Percentiles rank a stretch among this genome's conserved stretches.
Evolutionary conservation across 2,113 vertebrate genomes (phyloP).

Genomic region (Psilopsiagon aurifrons): DNA sequence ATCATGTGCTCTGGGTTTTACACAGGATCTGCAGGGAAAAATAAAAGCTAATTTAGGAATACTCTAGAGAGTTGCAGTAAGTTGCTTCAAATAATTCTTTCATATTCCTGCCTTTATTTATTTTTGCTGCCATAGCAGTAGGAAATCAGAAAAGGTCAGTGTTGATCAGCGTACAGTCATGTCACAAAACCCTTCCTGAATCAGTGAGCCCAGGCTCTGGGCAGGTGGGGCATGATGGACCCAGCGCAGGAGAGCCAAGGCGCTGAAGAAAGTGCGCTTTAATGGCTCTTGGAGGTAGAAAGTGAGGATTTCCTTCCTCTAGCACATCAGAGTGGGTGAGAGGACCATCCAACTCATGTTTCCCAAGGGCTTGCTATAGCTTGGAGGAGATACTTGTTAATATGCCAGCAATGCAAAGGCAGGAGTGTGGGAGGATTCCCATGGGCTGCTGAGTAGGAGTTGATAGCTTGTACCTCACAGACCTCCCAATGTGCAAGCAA

Average conservation of each 20-base stretch:
- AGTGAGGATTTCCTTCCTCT: background rate
- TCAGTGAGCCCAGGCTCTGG: background rate
- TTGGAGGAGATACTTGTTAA: background rate
- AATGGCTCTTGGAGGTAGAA: background rate
- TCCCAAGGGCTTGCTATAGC: background rate
- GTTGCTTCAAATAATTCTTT: background rate
- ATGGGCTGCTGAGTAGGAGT: background rate
- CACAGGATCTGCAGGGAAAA: background rate
- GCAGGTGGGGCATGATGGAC: background rate
- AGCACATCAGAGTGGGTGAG: background rate
- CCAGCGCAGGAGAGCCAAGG: accelerated
- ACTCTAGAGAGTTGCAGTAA: background rate
- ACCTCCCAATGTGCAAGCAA: background rate
- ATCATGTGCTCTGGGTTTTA: background rate
- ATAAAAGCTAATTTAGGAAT: background rate
- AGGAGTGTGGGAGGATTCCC: background rate
- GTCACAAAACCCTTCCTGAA: background rate
- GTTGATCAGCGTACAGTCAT: background rate
- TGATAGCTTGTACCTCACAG: slow-evolving; percentile 8
- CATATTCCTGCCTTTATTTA: background rate
- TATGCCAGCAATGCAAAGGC: background rate
- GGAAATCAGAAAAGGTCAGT: background rate
- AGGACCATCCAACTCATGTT: background rate
- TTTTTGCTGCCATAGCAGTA: background rate
- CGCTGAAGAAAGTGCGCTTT: background rate